phyloP scores from a whole-genome alignment of 1,140 invertebrate genomes.

The Heliothis subflexa region DNA sequence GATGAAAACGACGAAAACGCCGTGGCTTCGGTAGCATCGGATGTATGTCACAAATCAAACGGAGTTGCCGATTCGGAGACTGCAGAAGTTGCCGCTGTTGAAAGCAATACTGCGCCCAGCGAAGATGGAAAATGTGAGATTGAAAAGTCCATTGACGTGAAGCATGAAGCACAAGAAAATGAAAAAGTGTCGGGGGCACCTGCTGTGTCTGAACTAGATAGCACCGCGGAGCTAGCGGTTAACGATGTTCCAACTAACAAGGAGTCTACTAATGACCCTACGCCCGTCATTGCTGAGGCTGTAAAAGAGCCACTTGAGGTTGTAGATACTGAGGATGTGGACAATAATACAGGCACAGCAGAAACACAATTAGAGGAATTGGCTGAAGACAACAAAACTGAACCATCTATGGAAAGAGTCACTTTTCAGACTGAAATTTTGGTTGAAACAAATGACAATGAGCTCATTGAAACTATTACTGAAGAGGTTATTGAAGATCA shows the following conservation, averaged over 20 bases:
- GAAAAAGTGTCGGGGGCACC: not conserved
- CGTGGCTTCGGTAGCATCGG: conserved; percentile 55
- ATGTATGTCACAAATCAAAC: conserved; percentile 75
- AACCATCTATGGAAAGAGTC: conserved; percentile 61
- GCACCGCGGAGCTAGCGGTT: not conserved
- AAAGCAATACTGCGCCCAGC: conserved; percentile 3
- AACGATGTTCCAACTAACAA: not conserved
- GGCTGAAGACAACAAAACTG: conserved; percentile 52
- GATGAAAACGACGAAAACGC: conserved; percentile 55
- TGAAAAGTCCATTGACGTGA: conserved; percentile 3
- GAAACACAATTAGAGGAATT: conserved; percentile 47
- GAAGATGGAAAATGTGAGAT: conserved; percentile 27
- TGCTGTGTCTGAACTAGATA: not conserved
- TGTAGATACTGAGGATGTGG: not conserved
- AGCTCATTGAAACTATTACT: conserved; percentile 59
- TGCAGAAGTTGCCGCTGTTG: conserved; percentile 19
- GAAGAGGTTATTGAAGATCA: conserved; percentile 60
- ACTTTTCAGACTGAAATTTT: conserved; percentile 78
- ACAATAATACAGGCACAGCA: not conserved
- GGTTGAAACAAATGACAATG: conserved; percentile 72
- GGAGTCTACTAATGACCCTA: not conserved
- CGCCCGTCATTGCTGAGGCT: not conserved
- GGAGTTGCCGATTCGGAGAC: conserved; percentile 62
- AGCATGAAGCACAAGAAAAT: not conserved
- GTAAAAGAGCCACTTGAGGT: not conserved